Conservation (phyloP, 2,113 vertebrate species). For the Eubucco bourcierii region DNA sequence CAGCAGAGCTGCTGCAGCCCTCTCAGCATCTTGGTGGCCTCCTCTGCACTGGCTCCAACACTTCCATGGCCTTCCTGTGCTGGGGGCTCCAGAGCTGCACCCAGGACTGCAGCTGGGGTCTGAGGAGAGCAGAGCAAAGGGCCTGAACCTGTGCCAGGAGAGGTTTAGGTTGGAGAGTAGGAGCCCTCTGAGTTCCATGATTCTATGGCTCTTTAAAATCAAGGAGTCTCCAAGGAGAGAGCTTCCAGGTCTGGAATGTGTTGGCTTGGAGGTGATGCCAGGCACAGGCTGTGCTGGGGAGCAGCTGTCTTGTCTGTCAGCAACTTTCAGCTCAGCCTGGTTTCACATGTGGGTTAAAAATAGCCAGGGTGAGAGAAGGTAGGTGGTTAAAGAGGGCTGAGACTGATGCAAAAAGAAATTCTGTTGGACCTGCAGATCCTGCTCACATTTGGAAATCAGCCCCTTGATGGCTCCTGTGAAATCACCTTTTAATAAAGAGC, state of each 20-base stretch:
- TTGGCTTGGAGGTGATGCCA: not conserved
- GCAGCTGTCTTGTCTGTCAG: not conserved
- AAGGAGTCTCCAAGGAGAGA: not conserved
- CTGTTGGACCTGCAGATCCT: not conserved
- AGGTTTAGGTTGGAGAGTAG: no score
- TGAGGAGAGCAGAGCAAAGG: no score
- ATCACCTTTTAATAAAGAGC: not conserved
- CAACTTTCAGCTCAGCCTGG: not conserved
- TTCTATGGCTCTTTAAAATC: not conserved
- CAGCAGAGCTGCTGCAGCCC: no score
- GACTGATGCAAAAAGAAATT: not conserved
- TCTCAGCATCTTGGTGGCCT: no score
- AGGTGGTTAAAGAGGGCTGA: not conserved
- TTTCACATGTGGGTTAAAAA: not conserved
- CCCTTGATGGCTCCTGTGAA: not conserved
- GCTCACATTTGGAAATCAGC: conserved; percentile 23
- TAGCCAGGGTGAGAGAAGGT: not conserved
- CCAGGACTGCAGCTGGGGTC: no score
- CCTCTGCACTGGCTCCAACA: no score
- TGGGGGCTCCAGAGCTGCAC: no score
- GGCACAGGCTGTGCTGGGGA: not conserved
- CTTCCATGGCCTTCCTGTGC: no score
- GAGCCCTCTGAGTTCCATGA: no score
- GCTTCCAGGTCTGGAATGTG: rapidly evolving
- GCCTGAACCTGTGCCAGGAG: no score